phyloP scores from a whole-genome alignment of 2,113 vertebrate genomes.

The Garra rufa region DNA sequence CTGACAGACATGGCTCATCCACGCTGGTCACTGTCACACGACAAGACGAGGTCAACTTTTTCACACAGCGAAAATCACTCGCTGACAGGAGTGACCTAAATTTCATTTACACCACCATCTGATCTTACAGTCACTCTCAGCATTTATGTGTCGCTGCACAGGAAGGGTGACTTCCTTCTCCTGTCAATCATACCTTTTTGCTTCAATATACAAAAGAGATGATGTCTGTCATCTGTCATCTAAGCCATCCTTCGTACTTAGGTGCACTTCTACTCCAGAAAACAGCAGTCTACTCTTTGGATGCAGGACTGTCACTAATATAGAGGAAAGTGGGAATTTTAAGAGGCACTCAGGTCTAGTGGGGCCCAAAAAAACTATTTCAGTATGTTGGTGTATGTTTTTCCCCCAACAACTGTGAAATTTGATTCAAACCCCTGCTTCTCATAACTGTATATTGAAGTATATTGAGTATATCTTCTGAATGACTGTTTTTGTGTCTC shows the following conservation, averaged over 20 bases:
- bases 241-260: neutral
- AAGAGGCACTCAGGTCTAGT: neutral
- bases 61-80: neutral
- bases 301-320: neutral
- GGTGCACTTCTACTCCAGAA: neutral
- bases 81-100: neutral
- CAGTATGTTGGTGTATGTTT: neutral
- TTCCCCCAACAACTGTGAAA: neutral
- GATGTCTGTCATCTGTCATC: neutral
- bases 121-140: constrained; percentile 7
- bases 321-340: neutral
- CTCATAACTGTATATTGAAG: neutral
- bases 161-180: neutral
- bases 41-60: neutral
- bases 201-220: neutral
- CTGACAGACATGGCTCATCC: neutral
- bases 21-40: neutral
- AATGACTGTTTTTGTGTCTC: neutral
- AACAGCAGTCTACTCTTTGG: neutral
- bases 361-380: too few relatives aligned
- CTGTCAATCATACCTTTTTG: constrained; percentile 9
- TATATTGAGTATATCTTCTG: neutral
- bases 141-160: neutral
- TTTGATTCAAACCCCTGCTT: neutral
- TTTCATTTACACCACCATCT: constrained; percentile 12